Conservation (phyloP, 2,888 invertebrate species). For the Galerucella nymphaeae region DNA sequence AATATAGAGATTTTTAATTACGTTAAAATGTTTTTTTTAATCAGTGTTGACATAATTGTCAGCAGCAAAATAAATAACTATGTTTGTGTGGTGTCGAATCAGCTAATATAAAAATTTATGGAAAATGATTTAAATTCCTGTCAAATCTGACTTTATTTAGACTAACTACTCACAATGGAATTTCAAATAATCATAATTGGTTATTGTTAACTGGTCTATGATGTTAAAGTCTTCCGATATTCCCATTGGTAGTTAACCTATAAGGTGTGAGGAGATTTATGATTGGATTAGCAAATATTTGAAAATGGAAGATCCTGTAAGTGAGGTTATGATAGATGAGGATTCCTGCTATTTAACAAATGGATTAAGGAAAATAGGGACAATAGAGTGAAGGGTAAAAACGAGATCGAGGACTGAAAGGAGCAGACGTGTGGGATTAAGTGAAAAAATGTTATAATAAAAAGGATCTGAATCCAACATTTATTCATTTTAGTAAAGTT, state of each 20-base stretch:
- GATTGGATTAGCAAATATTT: slow-evolving; percentile 2
- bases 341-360: slow-evolving; percentile 1
- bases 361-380: slow-evolving; percentile 4
- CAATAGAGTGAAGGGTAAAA: slow-evolving; percentile 1
- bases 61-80: background rate
- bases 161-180: background rate
- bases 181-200: background rate
- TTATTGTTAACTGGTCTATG: background rate
- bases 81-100: background rate
- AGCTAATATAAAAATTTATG: too few species aligned
- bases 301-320: background rate
- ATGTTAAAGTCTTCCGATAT: background rate
- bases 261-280: slow-evolving; percentile 4
- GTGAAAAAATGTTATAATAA: background rate
- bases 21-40: background rate
- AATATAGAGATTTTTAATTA: slow-evolving; percentile 2
- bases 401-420: background rate
- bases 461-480: too few species aligned
- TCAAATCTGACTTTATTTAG: background rate
- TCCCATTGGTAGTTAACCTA: background rate
- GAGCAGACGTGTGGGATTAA: background rate
- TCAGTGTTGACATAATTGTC: background rate
- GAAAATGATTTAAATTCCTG: background rate
- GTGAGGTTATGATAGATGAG: slow-evolving; percentile 4
- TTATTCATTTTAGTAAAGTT: too few species aligned